Conservation (phyloP, 2,888 invertebrate genomes). For the Malachius bipustulatus region DNA sequence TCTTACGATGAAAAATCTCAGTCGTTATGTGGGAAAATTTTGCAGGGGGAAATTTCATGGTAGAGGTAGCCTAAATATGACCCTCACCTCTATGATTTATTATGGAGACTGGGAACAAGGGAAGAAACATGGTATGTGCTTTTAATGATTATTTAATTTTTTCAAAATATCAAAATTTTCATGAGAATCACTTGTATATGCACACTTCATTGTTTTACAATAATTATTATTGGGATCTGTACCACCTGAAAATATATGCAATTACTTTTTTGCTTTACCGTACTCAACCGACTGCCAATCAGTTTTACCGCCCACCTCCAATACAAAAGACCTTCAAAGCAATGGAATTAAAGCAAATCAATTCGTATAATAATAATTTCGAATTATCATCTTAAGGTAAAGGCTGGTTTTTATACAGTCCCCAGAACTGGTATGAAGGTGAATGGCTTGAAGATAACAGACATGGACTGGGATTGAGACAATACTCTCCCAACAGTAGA, state of each 20-base stretch:
- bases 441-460: slow-evolving; percentile 33
- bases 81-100: slow-evolving; percentile 27
- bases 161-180: neutral
- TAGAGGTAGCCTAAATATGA: slow-evolving; percentile 29
- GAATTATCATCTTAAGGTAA: slow-evolving; percentile 21
- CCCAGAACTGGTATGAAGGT: slow-evolving; percentile 36
- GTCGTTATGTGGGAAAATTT: slow-evolving; percentile 49
- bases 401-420: slow-evolving; percentile 32
- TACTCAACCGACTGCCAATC: slow-evolving; percentile 1
- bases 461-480: slow-evolving; percentile 43
- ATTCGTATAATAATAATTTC: too few species aligned
- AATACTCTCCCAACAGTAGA: slow-evolving; percentile 42
- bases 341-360: too few species aligned
- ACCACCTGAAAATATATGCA: neutral
- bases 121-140: slow-evolving; percentile 31
- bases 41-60: slow-evolving; percentile 42
- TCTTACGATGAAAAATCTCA: slow-evolving; percentile 44
- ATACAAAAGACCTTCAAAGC: too few species aligned
- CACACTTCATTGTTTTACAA: too few species aligned
- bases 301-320: too few species aligned
- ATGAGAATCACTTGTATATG: slow-evolving; percentile 1
- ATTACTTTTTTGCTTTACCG: neutral
- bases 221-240: too few species aligned
- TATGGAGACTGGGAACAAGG: slow-evolving; percentile 36
- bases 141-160: neutral